A percentile compares a stretch with the other conserved stretches of the same genome.
Evolutionary conservation across 2,888 invertebrate species (phyloP).

Genomic region (Hemithea aestivaria): DNA sequence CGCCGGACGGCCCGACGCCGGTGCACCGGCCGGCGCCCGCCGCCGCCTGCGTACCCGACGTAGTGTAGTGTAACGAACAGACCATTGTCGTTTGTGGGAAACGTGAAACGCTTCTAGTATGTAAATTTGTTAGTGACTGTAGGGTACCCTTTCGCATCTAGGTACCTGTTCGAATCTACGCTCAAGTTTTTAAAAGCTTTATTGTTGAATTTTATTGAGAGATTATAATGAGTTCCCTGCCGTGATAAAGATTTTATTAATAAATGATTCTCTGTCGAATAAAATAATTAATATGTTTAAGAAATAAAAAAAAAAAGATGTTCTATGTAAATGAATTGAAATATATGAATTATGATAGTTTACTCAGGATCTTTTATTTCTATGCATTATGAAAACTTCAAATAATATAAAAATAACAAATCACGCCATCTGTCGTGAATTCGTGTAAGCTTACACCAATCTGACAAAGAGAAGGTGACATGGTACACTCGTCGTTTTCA

Average conservation of each 20-base stretch:
- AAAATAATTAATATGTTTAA: slow-evolving; percentile 55
- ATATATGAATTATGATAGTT: no score
- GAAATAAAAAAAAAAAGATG: slow-evolving; percentile 56
- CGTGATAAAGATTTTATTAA: slow-evolving; percentile 53
- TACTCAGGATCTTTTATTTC: no score
- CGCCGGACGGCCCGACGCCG: slow-evolving; percentile 67
- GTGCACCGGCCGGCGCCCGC: slow-evolving; percentile 50
- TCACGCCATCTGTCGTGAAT: no score
- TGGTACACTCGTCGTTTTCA: no score
- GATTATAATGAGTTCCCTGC: slow-evolving; percentile 70
- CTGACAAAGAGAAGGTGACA: no score
- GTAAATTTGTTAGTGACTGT: slow-evolving; percentile 66
- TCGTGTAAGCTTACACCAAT: no score
- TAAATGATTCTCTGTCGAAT: slow-evolving; percentile 58
- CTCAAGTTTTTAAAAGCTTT: slow-evolving; percentile 76
- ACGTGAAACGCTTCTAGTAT: slow-evolving; percentile 75
- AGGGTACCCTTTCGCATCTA: slow-evolving; percentile 66
- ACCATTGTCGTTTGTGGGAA: slow-evolving; percentile 67
- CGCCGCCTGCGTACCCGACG: slow-evolving; percentile 24
- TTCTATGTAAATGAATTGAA: slow-evolving; percentile 63
- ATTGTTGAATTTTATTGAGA: slow-evolving; percentile 70
- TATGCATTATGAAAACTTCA: no score
- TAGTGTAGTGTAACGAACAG: slow-evolving; percentile 48
- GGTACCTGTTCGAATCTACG: slow-evolving; percentile 71
- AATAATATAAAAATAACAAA: no score